Conservation (phyloP, 2,113 vertebrate genomes). For the Montifringilla adamsi region DNA sequence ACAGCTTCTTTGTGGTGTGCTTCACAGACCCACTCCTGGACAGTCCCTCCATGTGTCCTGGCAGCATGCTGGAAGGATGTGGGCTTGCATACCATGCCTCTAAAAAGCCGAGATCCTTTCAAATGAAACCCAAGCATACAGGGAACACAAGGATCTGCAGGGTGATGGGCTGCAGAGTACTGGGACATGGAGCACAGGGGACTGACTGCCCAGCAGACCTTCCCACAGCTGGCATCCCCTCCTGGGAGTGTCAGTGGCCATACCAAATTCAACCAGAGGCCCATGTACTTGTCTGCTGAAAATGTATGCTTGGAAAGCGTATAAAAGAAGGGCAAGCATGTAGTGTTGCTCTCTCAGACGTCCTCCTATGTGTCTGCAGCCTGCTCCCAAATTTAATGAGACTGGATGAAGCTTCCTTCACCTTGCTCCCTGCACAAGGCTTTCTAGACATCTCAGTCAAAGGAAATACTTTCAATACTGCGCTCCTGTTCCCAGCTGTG, state of each 20-base stretch:
- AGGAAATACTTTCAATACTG: neutral
- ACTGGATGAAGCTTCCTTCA: neutral
- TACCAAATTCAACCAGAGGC: rapidly evolving
- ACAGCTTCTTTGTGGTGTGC: neutral
- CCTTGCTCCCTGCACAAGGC: neutral
- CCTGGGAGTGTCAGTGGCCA: neutral
- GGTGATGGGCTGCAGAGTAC: neutral
- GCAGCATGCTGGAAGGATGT: neutral
- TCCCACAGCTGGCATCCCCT: neutral
- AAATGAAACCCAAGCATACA: rapidly evolving
- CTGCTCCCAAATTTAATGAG: neutral
- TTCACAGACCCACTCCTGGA: rapidly evolving
- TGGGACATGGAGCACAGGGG: neutral
- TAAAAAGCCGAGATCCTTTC: neutral
- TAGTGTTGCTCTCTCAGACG: neutral
- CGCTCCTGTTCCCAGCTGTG: rapidly evolving
- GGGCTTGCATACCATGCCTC: neutral
- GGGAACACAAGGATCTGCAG: rapidly evolving
- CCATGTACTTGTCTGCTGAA: neutral
- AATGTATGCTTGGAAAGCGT: neutral
- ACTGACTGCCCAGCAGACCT: neutral
- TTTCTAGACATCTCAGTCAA: neutral
- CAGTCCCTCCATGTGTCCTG: neutral
- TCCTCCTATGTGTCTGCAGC: neutral
- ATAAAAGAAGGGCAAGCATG: neutral